Conservation (phyloP, 2,888 invertebrate genomes). For the Cosmopolites sordidus region DNA sequence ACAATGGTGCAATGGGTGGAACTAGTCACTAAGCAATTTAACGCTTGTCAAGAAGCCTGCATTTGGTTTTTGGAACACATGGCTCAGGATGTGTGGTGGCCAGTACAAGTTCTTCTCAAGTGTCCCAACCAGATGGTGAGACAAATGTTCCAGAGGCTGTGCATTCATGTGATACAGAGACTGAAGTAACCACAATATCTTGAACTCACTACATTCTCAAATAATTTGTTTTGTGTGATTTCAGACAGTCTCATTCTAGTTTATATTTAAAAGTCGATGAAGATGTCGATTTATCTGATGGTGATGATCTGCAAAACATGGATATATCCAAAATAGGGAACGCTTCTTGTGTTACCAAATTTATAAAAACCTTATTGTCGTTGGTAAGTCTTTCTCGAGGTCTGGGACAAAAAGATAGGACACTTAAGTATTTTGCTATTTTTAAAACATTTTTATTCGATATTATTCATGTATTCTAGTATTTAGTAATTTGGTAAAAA, state of each 20-base stretch:
- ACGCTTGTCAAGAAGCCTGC: constrained; percentile 82
- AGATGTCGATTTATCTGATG: constrained; percentile 48
- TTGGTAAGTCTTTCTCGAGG: too few relatives aligned
- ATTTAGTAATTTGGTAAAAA: not conserved
- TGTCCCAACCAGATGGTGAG: constrained; percentile 96
- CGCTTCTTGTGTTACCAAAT: constrained; percentile 86
- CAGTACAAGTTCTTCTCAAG: constrained; percentile 84
- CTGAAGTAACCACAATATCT: constrained; percentile 59
- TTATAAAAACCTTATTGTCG: constrained; percentile 82
- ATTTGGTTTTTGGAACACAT: constrained; percentile 92
- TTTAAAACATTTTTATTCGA: too few relatives aligned
- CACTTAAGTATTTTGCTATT: too few relatives aligned
- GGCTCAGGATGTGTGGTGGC: constrained; percentile 94
- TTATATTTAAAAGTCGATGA: constrained; percentile 59
- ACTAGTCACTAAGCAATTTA: constrained; percentile 89
- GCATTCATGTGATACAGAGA: constrained; percentile 91
- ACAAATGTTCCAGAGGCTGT: constrained; percentile 93
- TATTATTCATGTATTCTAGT: too few relatives aligned
- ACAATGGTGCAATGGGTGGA: constrained; percentile 98
- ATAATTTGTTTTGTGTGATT: constrained; percentile 3
- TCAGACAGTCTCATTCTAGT: constrained; percentile 56
- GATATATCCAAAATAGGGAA: constrained; percentile 59
- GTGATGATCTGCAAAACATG: constrained; percentile 52
- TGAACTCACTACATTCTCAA: not conserved
- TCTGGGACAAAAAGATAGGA: too few relatives aligned